Evolutionary conservation across 2,797 vertebrate species (phyloP).

Genomic region (Dallia pectoralis): DNA sequence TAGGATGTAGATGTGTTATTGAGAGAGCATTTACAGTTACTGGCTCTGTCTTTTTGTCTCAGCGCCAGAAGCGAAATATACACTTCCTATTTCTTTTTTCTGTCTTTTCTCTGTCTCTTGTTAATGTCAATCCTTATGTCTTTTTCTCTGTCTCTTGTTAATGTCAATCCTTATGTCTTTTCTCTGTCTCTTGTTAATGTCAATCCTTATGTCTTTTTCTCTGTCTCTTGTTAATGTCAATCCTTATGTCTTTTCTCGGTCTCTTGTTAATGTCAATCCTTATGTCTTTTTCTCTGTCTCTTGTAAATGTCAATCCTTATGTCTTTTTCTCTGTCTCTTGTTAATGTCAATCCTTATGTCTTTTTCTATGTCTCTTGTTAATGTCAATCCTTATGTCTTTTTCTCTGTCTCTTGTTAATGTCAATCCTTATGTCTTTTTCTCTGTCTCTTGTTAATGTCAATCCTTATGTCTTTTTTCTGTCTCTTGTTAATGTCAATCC

Average conservation of each 20-base stretch:
- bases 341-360: no score
- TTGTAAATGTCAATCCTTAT: no score
- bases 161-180: neutral
- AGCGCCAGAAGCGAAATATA: conserved; percentile 22
- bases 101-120: neutral
- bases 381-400: neutral
- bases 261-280: neutral
- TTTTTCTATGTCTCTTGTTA: neutral
- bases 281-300: no score
- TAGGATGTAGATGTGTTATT: conserved; percentile 39
- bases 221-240: no score
- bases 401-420: neutral
- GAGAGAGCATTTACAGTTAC: neutral
- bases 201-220: neutral
- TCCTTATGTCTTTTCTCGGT: no score
- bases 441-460: no score
- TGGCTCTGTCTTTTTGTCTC: neutral
- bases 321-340: no score
- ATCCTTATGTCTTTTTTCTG: no score
- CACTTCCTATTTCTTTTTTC: neutral
- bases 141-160: neutral
- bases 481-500: no score
- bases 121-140: neutral
- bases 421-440: neutral
- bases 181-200: neutral